A percentile compares a stretch with the other conserved stretches of the same genome.
Evolutionary conservation across 2,797 vertebrate genomes (phyloP).

Genomic region (Poliocrania exsul): DNA sequence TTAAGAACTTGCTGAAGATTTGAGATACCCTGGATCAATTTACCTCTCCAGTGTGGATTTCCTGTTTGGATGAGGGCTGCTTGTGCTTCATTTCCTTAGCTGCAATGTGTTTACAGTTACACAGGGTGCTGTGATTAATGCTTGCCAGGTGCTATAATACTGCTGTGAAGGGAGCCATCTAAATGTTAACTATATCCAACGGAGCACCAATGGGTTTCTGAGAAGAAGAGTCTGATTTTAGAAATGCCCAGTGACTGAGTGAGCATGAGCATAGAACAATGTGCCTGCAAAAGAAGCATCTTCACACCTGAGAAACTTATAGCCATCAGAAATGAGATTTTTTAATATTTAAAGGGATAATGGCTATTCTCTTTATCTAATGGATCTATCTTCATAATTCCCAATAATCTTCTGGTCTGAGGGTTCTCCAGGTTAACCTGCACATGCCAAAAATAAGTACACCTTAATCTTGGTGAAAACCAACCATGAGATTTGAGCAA

Average conservation of each 20-base stretch:
- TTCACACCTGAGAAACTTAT: background rate
- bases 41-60: background rate
- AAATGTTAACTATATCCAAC: background rate
- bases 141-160: background rate
- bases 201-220: background rate
- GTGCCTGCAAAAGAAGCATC: background rate
- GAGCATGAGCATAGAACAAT: background rate
- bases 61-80: slow-evolving; percentile 1
- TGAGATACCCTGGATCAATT: background rate
- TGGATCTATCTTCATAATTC: background rate
- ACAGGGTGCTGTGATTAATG: slow-evolving; percentile 2
- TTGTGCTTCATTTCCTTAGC: background rate
- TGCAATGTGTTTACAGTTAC: background rate
- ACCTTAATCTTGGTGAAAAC: background rate
- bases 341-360: background rate
- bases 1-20: background rate
- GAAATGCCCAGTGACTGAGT: background rate
- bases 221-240: background rate
- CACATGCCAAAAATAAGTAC: background rate
- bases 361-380: background rate
- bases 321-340: background rate
- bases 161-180: background rate
- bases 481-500: background rate
- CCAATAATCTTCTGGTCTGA: background rate
- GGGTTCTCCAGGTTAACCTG: background rate